Evolutionary conservation across 2,797 vertebrate genomes (phyloP), one percentile per base, ranked within the genome.

Genomic region (Hydrocynus forskahlii): DNA sequence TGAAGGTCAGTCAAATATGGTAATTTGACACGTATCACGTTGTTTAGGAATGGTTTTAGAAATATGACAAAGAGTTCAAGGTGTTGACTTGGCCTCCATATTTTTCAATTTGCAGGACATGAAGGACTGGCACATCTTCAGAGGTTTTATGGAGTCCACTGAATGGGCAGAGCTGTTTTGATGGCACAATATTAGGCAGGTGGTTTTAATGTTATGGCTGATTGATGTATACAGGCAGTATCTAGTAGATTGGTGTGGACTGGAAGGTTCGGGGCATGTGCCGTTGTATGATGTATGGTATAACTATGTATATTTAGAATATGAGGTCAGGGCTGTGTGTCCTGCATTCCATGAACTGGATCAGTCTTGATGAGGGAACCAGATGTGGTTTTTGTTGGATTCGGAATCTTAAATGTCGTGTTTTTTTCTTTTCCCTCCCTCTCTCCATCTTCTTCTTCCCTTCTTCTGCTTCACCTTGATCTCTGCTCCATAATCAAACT

Each of bases 301-400:
- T 86, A 83, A 87, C 83, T 82, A 83, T 88, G 86, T 87, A 88
- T 88, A 88, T 88, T 86, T 86, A 86, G 75, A 84, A 86, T 86
- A 88, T 88, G 87, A 88, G 85, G 85, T 88, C 87, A 88, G 87
- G 83, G 70, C 84, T 78, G 80, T 80, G 83, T 80, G 80, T 80
- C 78, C 48, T 75, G 85, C 87, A 79, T 86, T 86, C 87, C 81
- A 87, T 77, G 78, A 80, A 79, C 85, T 87, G 87, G 85, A 78
- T 64, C 76, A 85, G 83, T 86, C 75, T 86, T 92, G 88, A 94
- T 94, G 92, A 91, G 89, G 91, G 91, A 83, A 88, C 90, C 93
- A 93, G 92, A 92, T 94, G 93, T 91, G 90, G 91, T 92, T 93
- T 92, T 86, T 92, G 89, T 93, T 92, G 92, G 92, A 94, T 85